Conservation (phyloP, 2,797 vertebrate species). For the Danio albolineatus region DNA sequence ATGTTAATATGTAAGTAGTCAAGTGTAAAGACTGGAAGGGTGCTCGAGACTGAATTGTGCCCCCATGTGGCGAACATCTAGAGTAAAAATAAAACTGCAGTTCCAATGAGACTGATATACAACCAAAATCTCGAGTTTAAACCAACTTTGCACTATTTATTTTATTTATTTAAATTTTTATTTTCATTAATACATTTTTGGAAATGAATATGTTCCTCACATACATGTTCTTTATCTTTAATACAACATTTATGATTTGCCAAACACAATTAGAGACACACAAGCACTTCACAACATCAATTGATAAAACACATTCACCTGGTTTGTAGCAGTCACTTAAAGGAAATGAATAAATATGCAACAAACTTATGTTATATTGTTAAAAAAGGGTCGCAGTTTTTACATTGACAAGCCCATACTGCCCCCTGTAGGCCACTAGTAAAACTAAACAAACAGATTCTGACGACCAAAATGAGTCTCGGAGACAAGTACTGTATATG, state of each 20-base stretch:
- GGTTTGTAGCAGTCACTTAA: not conserved
- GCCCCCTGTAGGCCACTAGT: not conserved
- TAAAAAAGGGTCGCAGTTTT: not conserved
- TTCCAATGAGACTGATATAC: no score
- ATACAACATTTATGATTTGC: not conserved
- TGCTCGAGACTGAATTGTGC: no score
- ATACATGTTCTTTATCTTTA: not conserved
- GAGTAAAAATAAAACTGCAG: no score
- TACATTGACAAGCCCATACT: constrained; percentile 5
- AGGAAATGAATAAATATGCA: not conserved
- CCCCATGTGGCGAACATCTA: no score
- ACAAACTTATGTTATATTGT: not conserved
- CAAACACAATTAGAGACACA: not conserved
- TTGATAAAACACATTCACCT: not conserved
- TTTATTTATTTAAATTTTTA: no score
- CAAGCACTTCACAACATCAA: not conserved
- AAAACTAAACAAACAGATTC: not conserved
- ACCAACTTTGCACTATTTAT: no score
- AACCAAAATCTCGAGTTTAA: no score
- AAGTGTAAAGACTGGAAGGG: no score
- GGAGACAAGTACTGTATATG: no score
- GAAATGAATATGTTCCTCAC: not conserved
- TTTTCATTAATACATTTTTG: no score
- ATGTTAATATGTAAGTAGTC: no score
- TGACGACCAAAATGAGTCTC: not conserved